Evolutionary conservation across 1,140 invertebrate species (phyloP).

Genomic region (Dryas iulia): DNA sequence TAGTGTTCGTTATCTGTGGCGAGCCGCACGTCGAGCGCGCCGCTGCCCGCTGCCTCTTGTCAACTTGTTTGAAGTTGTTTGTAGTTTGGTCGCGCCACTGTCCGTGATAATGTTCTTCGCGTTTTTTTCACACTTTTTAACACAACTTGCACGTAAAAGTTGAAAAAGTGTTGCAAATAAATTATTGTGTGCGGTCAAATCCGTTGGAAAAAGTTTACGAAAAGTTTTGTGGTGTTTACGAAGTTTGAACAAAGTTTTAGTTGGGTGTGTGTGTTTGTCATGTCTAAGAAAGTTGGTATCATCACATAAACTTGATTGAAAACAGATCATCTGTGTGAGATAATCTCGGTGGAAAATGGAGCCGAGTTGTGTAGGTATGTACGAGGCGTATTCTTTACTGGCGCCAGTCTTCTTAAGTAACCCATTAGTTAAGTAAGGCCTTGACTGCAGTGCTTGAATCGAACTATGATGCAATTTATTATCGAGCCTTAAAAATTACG

Average conservation of each 20-base stretch:
- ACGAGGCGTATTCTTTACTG: slow-evolving; percentile 1
- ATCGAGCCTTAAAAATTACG: slow-evolving; percentile 28
- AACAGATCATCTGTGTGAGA: slow-evolving; percentile 31
- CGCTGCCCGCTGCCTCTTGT: slow-evolving; percentile 27
- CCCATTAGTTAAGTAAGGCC: slow-evolving; percentile 39
- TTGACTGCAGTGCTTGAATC: slow-evolving; percentile 48
- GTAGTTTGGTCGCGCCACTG: slow-evolving; percentile 46
- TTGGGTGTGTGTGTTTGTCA: slow-evolving; percentile 66
- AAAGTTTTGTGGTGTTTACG: slow-evolving; percentile 32
- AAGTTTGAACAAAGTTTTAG: slow-evolving; percentile 48
- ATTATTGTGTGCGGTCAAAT: slow-evolving; percentile 20
- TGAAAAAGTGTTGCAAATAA: slow-evolving; percentile 36
- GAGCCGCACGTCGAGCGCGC: slow-evolving; percentile 14
- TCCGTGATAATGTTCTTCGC: slow-evolving; percentile 39
- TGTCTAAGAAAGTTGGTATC: slow-evolving; percentile 67
- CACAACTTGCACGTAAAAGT: slow-evolving; percentile 16
- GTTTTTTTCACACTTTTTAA: slow-evolving; percentile 35
- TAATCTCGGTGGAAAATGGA: slow-evolving; percentile 51
- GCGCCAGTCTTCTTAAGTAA: slow-evolving; percentile 25
- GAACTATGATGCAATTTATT: slow-evolving; percentile 52
- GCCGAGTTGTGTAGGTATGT: slow-evolving; percentile 62
- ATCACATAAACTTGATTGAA: slow-evolving; percentile 55
- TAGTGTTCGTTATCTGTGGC: slow-evolving; percentile 32
- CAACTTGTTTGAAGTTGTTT: slow-evolving; percentile 44
- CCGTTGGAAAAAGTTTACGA: slow-evolving; percentile 29